These are phyloP conservation scores for Tokudaia muenninki DNA, from an alignment of 2,797 vertebrate genomes.

Conservation along the genomic window DNA sequence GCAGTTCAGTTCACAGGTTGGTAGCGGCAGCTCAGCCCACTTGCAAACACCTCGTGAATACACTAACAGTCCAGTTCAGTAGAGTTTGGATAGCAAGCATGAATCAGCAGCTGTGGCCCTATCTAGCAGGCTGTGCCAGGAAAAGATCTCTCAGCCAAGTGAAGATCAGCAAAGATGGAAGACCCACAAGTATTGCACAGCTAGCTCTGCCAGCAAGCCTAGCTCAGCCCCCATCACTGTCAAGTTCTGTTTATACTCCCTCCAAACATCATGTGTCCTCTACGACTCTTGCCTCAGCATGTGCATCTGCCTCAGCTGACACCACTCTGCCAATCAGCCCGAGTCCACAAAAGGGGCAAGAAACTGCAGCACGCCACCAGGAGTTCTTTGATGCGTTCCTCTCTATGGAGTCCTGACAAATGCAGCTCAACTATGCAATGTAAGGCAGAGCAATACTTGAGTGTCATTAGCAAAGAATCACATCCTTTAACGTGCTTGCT, in stretches of 20 bases:
- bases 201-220: neutral
- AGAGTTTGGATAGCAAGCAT: neutral
- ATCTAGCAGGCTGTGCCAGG: neutral
- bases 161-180: neutral
- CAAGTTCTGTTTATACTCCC: neutral
- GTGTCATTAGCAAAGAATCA: no score
- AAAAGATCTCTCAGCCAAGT: neutral
- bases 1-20: neutral
- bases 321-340: no score
- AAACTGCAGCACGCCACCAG: no score
- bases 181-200: neutral
- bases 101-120: neutral
- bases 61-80: neutral
- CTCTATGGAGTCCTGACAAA: no score
- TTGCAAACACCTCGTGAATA: neutral
- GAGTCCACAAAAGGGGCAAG: no score
- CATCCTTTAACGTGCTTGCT: no score
- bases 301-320: no score
- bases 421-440: no score
- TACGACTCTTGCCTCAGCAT: no score
- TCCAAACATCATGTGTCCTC: neutral
- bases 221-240: neutral
- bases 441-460: no score
- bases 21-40: neutral
- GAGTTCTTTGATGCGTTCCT: no score